Percentiles rank a stretch among this genome's conserved stretches.
Conservation (phyloP, 1,140 invertebrate genomes). For the Globodera rostochiensis region DNA sequence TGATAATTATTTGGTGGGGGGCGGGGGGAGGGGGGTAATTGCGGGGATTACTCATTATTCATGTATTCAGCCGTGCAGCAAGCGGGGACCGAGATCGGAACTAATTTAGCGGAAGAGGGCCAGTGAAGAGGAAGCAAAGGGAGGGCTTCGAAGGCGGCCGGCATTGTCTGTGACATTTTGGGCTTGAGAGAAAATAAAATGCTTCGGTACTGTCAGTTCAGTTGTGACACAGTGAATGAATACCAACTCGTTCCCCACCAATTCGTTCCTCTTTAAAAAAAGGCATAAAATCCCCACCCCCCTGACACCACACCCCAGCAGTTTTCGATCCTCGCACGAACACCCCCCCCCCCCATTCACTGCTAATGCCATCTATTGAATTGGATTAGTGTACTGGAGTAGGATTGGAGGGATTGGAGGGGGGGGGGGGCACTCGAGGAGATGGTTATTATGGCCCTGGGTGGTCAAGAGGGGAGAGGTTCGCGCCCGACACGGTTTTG, state of each 20-base stretch:
- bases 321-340: too few relatives aligned
- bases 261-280: not conserved
- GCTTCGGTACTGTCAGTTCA: too few relatives aligned
- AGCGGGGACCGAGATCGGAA: not conserved
- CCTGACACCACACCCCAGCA: too few relatives aligned
- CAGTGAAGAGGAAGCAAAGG: not conserved
- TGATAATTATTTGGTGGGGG: not conserved
- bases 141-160: not conserved
- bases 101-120: conserved; percentile 15
- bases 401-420: not conserved
- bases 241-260: not conserved
- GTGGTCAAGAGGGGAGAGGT: too few relatives aligned
- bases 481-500: too few relatives aligned
- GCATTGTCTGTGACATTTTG: too few relatives aligned
- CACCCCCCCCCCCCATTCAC: not conserved
- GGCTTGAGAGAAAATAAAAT: too few relatives aligned
- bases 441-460: not conserved
- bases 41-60: conserved; percentile 20
- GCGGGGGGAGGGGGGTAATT: not conserved
- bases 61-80: not conserved
- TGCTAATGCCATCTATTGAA: not conserved
- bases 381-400: not conserved
- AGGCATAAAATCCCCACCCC: not conserved
- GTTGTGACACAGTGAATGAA: too few relatives aligned
- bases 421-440: not conserved